A percentile compares a stretch with the other conserved stretches of the same genome.
Evolutionary conservation across 2,113 vertebrate genomes (phyloP).

Genomic region (Protomyctophum bolini): DNA sequence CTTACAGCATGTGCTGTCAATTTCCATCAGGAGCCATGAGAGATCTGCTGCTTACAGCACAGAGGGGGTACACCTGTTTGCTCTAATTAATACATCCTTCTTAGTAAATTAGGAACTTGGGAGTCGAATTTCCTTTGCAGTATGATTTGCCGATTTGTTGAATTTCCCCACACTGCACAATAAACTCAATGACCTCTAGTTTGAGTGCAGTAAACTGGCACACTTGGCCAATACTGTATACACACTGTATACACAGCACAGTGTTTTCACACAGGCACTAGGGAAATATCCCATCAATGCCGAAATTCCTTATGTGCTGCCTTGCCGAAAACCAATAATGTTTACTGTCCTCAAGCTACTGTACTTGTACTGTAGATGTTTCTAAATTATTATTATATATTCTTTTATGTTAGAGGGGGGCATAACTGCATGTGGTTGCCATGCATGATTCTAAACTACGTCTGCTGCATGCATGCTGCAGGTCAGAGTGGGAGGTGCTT

Average conservation of each 20-base stretch:
- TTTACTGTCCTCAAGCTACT: too few species aligned
- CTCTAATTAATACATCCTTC: constrained; percentile 40
- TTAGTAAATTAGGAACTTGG: constrained; percentile 22
- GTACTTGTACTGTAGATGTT: too few species aligned
- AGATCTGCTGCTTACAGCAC: constrained; percentile 30
- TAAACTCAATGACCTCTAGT: background rate
- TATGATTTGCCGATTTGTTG: too few species aligned
- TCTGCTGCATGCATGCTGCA: too few species aligned
- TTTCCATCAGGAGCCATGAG: constrained; percentile 30
- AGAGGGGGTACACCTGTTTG: constrained; percentile 33
- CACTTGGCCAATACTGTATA: too few species aligned
- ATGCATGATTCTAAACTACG: background rate
- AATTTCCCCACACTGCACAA: background rate
- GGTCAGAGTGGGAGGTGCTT: background rate
- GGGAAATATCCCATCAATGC: background rate
- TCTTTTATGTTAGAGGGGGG: too few species aligned
- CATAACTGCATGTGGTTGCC: background rate
- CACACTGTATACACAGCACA: too few species aligned
- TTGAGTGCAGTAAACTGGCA: too few species aligned
- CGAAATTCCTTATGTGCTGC: too few species aligned
- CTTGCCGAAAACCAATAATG: too few species aligned
- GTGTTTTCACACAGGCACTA: background rate
- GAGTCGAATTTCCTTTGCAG: constrained; percentile 4
- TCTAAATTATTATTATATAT: too few species aligned
- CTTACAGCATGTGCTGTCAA: constrained; percentile 19